Evolutionary conservation across 2,113 vertebrate species (phyloP).

Genomic region (Apodemus speciosus): DNA sequence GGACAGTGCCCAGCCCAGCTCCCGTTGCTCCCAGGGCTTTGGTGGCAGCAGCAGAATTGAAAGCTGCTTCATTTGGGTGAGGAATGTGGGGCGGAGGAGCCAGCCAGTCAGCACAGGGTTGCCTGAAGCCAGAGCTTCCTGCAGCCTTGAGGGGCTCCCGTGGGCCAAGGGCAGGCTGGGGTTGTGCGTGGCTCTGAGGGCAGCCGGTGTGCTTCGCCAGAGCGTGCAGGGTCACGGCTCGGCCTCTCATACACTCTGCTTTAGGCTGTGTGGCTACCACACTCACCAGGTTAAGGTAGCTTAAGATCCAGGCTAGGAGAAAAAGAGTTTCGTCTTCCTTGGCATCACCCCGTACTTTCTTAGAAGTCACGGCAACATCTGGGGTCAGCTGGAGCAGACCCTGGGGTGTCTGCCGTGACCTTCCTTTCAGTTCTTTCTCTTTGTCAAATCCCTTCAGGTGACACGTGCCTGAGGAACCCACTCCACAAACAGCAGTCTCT

Average conservation of each 20-base stretch:
- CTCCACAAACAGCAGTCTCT: conserved; percentile 96
- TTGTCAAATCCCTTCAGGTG: conserved; percentile 80
- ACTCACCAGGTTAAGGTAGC: background rate
- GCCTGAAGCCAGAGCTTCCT: background rate
- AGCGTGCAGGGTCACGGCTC: too few species aligned
- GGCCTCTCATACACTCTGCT: background rate
- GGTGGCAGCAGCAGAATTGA: background rate
- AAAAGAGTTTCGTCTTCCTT: background rate
- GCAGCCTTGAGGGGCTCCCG: too few species aligned
- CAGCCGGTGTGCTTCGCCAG: background rate
- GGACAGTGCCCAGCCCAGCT: background rate
- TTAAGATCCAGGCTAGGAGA: background rate
- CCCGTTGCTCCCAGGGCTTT: background rate
- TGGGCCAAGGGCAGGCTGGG: background rate
- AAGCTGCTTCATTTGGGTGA: background rate
- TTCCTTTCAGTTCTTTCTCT: background rate
- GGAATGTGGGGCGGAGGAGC: background rate
- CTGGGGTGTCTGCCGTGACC: background rate
- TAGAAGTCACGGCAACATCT: background rate
- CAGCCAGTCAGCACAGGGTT: background rate
- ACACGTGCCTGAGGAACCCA: conserved; percentile 84
- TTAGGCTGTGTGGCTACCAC: background rate
- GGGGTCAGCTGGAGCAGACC: background rate
- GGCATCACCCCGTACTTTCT: background rate
- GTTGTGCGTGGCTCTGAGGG: background rate